A percentile compares a stretch with the other conserved stretches of the same genome.
phyloP scores from a whole-genome alignment of 1,140 invertebrate genomes.

The Trissolcus basalis region DNA sequence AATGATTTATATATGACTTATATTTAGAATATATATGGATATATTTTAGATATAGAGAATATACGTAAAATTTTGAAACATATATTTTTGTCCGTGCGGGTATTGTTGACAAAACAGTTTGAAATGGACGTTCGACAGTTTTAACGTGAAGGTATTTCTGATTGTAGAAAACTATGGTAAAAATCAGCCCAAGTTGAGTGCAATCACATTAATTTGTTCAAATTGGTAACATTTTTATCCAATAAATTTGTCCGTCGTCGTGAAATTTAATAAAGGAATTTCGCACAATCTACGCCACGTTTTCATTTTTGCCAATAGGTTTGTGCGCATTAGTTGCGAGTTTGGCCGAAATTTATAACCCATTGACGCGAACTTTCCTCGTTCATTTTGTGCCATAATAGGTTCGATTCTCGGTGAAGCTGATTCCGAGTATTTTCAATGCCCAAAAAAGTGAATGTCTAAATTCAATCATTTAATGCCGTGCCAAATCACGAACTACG shows the following conservation, averaged over 20 bases:
- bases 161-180: too few relatives aligned
- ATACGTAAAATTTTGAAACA: too few relatives aligned
- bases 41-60: too few relatives aligned
- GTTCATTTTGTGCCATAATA: constrained; percentile 54
- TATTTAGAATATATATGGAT: too few relatives aligned
- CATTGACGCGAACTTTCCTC: constrained; percentile 55
- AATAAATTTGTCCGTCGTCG: background rate
- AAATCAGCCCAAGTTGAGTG: too few relatives aligned
- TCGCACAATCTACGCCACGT: constrained; percentile 23
- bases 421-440: constrained; percentile 32
- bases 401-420: constrained; percentile 42
- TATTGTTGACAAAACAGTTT: too few relatives aligned
- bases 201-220: too few relatives aligned
- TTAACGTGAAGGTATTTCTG: too few relatives aligned
- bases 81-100: too few relatives aligned
- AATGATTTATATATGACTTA: too few relatives aligned
- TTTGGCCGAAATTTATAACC: constrained; percentile 52
- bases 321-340: constrained; percentile 51
- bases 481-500: constrained; percentile 17
- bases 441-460: constrained; percentile 42
- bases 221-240: constrained; percentile 10
- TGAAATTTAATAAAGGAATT: constrained; percentile 31
- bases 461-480: constrained; percentile 49
- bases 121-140: too few relatives aligned
- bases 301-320: constrained; percentile 42